Evolutionary conservation across 2,888 invertebrate genomes (phyloP).

Genomic region (Blastobasis adustella): DNA sequence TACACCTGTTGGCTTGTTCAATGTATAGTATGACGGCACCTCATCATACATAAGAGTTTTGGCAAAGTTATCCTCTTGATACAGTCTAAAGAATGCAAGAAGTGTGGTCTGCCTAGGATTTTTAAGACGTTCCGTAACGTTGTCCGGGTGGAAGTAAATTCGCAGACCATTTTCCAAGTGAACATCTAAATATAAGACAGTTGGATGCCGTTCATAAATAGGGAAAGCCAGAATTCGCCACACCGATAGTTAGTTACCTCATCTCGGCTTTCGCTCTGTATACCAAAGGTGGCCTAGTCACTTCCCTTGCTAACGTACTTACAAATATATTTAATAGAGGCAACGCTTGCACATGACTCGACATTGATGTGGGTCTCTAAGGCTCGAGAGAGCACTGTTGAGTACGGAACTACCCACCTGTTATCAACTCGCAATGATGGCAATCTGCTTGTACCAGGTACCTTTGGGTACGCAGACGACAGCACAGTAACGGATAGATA

Average conservation of each 20-base stretch:
- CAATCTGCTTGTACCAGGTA: no score
- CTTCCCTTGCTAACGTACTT: no score
- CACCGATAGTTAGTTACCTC: slow-evolving; percentile 7
- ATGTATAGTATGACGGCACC: no score
- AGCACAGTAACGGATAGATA: no score
- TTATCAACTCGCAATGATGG: slow-evolving; percentile 18
- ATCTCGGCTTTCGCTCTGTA: slow-evolving; percentile 11
- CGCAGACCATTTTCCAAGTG: slow-evolving; percentile 13
- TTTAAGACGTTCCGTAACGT: neutral
- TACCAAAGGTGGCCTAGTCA: no score
- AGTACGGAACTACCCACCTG: slow-evolving; percentile 14
- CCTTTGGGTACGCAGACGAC: no score
- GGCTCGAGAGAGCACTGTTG: slow-evolving; percentile 6
- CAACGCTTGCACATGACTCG: no score
- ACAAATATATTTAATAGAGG: no score
- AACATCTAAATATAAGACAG: slow-evolving; percentile 10
- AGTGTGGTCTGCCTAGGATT: neutral
- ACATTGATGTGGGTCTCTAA: slow-evolving; percentile 13
- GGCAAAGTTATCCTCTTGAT: no score
- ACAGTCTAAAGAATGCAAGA: slow-evolving; percentile 1
- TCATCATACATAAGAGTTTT: no score
- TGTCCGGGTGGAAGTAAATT: slow-evolving; percentile 2
- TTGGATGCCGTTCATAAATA: slow-evolving; percentile 10
- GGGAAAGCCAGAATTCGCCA: slow-evolving; percentile 10
- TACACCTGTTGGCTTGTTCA: no score